A percentile compares a stretch with the other conserved stretches of the same genome.
These are phyloP conservation scores for Apogon talboti DNA, from an alignment of 2,797 vertebrate species.

Conservation along the genomic window DNA sequence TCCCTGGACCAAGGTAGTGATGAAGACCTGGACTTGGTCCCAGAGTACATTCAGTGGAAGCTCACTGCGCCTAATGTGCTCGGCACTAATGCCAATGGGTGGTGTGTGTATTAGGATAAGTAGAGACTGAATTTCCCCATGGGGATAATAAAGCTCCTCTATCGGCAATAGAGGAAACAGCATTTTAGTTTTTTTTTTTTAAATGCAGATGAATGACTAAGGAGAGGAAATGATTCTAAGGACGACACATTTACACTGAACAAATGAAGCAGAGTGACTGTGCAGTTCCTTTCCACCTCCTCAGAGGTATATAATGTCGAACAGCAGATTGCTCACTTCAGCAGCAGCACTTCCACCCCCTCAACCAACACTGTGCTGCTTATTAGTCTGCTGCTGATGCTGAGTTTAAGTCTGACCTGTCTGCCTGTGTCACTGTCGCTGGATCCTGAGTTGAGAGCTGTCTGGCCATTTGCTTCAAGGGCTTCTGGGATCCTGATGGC, in stretches of 20 bases:
- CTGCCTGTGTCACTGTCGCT: slow-evolving; percentile 76
- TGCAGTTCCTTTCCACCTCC: slow-evolving; percentile 41
- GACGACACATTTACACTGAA: slow-evolving; percentile 13
- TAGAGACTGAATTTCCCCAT: not conserved
- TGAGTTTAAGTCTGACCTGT: slow-evolving; percentile 71
- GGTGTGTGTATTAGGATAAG: too few relatives aligned
- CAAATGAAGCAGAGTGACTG: slow-evolving; percentile 24
- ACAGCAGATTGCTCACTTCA: slow-evolving; percentile 39
- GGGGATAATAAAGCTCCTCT: too few relatives aligned
- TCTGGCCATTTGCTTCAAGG: slow-evolving; percentile 86
- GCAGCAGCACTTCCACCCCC: slow-evolving; percentile 27
- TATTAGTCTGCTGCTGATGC: slow-evolving; percentile 1
- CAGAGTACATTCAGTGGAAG: too few relatives aligned
- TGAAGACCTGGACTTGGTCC: too few relatives aligned
- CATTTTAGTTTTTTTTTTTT: not conserved
- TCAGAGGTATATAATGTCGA: slow-evolving; percentile 38
- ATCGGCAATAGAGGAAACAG: too few relatives aligned
- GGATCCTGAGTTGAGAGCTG: slow-evolving; percentile 82
- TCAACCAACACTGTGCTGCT: not conserved
- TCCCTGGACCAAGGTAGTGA: too few relatives aligned
- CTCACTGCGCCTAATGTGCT: too few relatives aligned
- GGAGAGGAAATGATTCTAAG: slow-evolving; percentile 6
- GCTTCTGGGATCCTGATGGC: slow-evolving; percentile 89
- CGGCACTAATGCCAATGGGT: too few relatives aligned
- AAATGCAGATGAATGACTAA: not conserved